A percentile compares a stretch with the other conserved stretches of the same genome.
Evolutionary conservation across 2,888 invertebrate genomes (phyloP).

Genomic region (Lasioglossum oenotherae): DNA sequence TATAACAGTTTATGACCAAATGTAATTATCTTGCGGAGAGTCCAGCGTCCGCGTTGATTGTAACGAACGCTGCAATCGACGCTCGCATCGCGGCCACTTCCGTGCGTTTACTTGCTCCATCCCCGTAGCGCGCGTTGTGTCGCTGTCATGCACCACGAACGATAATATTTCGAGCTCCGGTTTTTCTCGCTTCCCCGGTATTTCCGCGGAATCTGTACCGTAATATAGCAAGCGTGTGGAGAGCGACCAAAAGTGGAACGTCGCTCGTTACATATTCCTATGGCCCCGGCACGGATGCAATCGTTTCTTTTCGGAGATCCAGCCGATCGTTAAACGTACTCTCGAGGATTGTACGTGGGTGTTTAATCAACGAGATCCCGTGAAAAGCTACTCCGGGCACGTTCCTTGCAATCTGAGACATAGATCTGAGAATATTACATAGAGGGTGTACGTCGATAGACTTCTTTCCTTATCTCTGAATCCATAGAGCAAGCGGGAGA

Average conservation of each 20-base stretch:
- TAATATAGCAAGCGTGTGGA: not conserved
- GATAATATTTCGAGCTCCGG: not conserved
- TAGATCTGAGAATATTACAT: not conserved
- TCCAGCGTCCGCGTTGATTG: not conserved
- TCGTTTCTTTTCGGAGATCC: conserved; percentile 26
- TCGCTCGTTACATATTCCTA: conserved; percentile 5
- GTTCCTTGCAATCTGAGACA: not conserved
- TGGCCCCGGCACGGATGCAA: not conserved
- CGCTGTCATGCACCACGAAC: not conserved
- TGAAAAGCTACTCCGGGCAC: not conserved
- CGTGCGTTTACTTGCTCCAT: not conserved
- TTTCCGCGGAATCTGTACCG: not conserved
- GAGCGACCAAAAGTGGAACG: conserved; percentile 1
- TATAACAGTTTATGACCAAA: not conserved
- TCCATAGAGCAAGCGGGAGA: not conserved
- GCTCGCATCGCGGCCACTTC: not conserved
- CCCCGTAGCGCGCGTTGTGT: not conserved
- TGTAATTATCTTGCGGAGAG: not conserved
- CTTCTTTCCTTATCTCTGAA: not conserved
- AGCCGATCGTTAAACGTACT: conserved; percentile 11
- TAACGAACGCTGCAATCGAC: not conserved
- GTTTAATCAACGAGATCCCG: conserved; percentile 2
- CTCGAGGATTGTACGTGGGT: not conserved
- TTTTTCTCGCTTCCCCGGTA: not conserved
- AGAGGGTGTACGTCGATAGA: not conserved